Base-by-base conservation (phyloP, 2,888 invertebrate species). In the Leptinotarsa rubiginosa region DNA sequence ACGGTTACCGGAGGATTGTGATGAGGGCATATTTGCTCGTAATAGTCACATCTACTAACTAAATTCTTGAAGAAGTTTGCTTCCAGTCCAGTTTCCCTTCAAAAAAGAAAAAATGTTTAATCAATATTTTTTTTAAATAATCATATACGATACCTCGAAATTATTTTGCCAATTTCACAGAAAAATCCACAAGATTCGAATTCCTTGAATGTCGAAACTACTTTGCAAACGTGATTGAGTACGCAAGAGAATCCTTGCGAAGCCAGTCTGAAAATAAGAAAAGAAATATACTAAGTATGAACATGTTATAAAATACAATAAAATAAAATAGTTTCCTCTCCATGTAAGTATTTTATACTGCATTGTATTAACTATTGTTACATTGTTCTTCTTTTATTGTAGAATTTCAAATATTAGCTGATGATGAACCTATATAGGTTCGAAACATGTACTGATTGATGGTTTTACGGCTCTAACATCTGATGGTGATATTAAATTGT, bases 161-260 rank as follows among this genome's bases (percentile, higher is more conserved):
- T 84, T 47, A 87, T 87, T 72, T 82, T 83, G 41, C 83, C 83
- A 22, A 88, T 84, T 75, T 83, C 83, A 77, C 87, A 87, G 64
- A 87, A 84, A 65, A 88, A 80, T 12, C 88, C 88, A 78, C 87
- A 87, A 15, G 81, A 81, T 7, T 82, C 77, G 4, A 81, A 77
- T 7, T 75, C 66, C 47, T 79, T 76, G 7, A 84, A 79, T 67
- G 65, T 75, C 0, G 75, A 72, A 22, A 84, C 76, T 3, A 80
- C 78, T 64, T 83, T 78, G 54, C 87, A 84, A 47, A 85, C 74
- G 70, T 84, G 79, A 68, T 81, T 84, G 65, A 86, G 78, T 5
- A 85, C 71, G 72, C 86, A 87, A 15, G 85, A 83, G 18, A 84
- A 84, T 52, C 81, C 83, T 22, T 78, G 72, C 10, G 79, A 69